These are phyloP conservation scores for Lasiurus cinereus DNA, from an alignment of 2,113 vertebrate species.

Conservation along the genomic window DNA sequence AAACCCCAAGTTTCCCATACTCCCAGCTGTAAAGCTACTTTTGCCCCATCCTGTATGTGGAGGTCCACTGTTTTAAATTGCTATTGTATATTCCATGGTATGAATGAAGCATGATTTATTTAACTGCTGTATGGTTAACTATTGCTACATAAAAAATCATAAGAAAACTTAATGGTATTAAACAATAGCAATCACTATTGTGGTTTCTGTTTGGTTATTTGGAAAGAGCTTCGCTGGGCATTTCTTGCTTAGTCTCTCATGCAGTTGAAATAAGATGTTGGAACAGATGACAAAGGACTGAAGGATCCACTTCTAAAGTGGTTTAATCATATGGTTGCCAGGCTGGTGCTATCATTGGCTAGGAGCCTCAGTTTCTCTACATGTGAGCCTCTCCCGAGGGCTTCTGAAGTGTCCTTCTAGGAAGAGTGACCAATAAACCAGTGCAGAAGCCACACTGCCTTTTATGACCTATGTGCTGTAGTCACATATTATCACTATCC, in stretches of 20 bases:
- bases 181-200: not conserved
- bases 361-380: not conserved
- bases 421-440: not conserved
- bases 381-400: not conserved
- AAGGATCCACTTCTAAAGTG: not conserved
- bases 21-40: not conserved
- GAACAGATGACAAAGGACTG: not conserved
- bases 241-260: not conserved
- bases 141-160: not conserved
- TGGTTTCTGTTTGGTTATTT: not conserved
- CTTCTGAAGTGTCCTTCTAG: not conserved
- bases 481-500: not conserved
- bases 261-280: not conserved
- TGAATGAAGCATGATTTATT: not conserved
- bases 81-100: not conserved
- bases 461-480: too few relatives aligned
- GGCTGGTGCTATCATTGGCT: not conserved
- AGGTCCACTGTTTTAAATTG: not conserved
- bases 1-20: not conserved
- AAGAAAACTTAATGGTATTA: not conserved
- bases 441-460: not conserved
- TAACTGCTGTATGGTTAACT: not conserved
- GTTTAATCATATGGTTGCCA: not conserved
- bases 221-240: not conserved
- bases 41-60: not conserved